These are phyloP conservation scores for Seriola dumerili DNA, from an alignment of 2,113 vertebrate species.

Conservation along the genomic window DNA sequence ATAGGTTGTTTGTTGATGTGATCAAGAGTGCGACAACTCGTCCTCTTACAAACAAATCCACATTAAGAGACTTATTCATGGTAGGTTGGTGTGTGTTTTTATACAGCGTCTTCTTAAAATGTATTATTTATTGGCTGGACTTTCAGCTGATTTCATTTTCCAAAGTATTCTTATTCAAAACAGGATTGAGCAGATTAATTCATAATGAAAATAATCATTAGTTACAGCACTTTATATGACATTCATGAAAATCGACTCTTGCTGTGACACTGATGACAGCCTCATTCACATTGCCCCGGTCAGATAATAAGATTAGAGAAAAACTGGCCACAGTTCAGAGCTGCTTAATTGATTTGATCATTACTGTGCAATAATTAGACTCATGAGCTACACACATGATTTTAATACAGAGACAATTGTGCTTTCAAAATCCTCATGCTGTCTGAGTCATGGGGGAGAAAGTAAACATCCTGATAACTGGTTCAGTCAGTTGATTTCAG, in stretches of 20 bases:
- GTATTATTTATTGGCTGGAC: background rate
- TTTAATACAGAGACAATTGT: conserved; percentile 36
- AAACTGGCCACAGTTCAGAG: background rate
- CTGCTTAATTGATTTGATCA: background rate
- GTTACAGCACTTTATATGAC: background rate
- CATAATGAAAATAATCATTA: background rate
- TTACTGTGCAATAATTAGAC: conserved; percentile 22
- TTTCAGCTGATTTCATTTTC: background rate
- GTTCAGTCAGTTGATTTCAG: too few species aligned
- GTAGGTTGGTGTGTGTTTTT: background rate
- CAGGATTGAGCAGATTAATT: background rate
- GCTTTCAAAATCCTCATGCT: conserved; percentile 27
- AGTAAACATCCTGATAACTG: background rate
- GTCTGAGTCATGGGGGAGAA: conserved; percentile 43
- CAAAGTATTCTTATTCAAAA: background rate
- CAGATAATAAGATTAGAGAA: background rate
- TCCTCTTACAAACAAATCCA: background rate
- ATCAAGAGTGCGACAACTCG: background rate
- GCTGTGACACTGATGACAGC: background rate
- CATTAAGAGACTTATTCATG: background rate
- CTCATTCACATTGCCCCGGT: background rate
- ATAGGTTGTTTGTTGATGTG: background rate
- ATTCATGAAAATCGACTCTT: background rate
- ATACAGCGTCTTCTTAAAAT: background rate
- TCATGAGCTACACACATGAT: conserved; percentile 37